Evolutionary conservation across 2,888 invertebrate species (phyloP).

Genomic region (Cheilosia scutellata): DNA sequence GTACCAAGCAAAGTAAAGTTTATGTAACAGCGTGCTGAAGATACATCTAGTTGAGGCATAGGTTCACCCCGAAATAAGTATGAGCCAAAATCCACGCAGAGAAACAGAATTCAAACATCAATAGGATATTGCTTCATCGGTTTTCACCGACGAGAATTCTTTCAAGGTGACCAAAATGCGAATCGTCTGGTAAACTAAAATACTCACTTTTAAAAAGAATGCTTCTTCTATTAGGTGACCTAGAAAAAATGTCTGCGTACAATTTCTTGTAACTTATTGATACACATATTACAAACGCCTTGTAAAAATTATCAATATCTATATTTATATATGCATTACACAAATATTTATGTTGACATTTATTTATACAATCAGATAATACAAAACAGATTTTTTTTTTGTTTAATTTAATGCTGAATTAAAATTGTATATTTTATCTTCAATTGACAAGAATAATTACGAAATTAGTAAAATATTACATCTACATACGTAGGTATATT

Average conservation of each 20-base stretch:
- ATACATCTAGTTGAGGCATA: no score
- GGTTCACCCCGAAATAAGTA: no score
- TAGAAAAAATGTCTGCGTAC: neutral
- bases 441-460: slow-evolving; percentile 70
- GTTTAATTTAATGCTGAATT: slow-evolving; percentile 34
- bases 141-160: no score
- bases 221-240: no score
- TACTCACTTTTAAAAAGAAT: no score
- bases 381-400: slow-evolving; percentile 40
- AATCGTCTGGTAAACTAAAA: no score
- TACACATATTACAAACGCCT: neutral
- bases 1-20: no score
- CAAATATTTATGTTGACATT: slow-evolving; percentile 58
- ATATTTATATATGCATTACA: slow-evolving; percentile 52
- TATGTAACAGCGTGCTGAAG: no score
- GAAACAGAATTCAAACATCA: no score
- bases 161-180: no score
- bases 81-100: no score
- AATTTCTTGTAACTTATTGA: neutral
- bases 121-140: no score
- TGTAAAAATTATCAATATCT: slow-evolving; percentile 62
- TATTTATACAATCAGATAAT: slow-evolving; percentile 58
- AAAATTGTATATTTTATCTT: slow-evolving; percentile 37
- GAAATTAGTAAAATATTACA: slow-evolving; percentile 61
- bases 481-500: slow-evolving; percentile 16